Base-by-base conservation (phyloP, 2,113 vertebrate genomes). In the Ptychochromis oligacanthus region DNA sequence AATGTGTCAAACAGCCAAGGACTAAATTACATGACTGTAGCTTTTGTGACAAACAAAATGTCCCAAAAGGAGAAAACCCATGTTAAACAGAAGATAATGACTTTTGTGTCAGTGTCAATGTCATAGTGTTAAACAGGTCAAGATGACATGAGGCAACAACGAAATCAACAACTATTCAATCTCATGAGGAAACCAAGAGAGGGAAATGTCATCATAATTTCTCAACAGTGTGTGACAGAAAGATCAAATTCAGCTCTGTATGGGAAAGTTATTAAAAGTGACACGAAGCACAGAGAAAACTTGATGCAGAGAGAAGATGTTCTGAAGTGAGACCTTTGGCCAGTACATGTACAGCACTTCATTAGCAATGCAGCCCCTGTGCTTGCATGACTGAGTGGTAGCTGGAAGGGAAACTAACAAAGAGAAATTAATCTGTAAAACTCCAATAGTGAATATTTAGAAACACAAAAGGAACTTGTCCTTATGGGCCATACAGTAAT, bases 171-270 rank as follows among this genome's bases (percentile, higher is more conserved):
- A n/a, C n/a, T n/a, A n/a, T 18, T 22, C 82, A 54, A 89, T 85
- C 74, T 90, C 77, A 77, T 78, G 77, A 92, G 85, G 84, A 88
- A 90, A 77, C 62, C 26, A 4, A 67, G n/a, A 62, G 52, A 84
- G 75, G 85, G 85, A 90, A 94, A 88, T 87, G 85, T 92, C 85
- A 77, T 77, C 57, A 24, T 36, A 18, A 55, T 89, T 91, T 93
- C 82, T 88, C 64, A 86, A 91, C 70, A 0, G 7, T 59, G 22
- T 61, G 38, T 12, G 46, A 67, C 18, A 2, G 15, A 81, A 22
- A 7, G 6, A 20, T 20, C 7, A 46, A 57, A 64, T 28, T 10
- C 34, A 55, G 36, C n/a, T 15, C 60, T 58, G n/a, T 18, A 31
- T 13, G 24, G 20, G n/a, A 64, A 84, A 78, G 64, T 28, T 74